Conservation (phyloP, 2,888 invertebrate species). For the Drosophila lutescens region DNA sequence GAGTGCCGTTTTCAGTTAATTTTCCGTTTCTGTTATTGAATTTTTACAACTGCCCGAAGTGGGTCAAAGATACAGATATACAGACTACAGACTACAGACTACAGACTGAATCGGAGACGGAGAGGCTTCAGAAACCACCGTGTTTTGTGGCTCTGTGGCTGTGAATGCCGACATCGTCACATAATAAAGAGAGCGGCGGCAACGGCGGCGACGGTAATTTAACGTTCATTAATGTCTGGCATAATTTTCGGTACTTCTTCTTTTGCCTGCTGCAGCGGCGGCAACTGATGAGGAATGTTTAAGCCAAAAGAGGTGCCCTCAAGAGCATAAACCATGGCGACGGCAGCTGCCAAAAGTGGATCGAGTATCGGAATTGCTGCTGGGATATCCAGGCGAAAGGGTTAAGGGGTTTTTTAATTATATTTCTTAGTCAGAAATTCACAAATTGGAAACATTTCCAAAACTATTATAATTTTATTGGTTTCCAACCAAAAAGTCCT, state of each 20-base stretch:
- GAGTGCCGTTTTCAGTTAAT: conserved; percentile 72
- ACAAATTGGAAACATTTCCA: neutral
- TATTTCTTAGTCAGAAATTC: conserved; percentile 4
- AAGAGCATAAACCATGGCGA: conserved; percentile 9
- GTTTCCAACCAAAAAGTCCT: too few relatives aligned
- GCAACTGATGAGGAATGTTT: conserved; percentile 35
- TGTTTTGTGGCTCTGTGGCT: neutral
- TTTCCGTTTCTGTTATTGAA: conserved; percentile 73
- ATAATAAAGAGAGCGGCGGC: conserved; percentile 56
- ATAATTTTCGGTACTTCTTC: conserved; percentile 61
- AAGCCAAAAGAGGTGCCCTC: conserved; percentile 18
- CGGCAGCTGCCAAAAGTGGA: conserved; percentile 37
- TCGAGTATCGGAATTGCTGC: conserved; percentile 2
- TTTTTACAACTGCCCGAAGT: conserved; percentile 72
- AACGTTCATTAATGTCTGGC: conserved; percentile 59
- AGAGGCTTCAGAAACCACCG: conserved; percentile 23
- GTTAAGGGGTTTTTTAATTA: conserved; percentile 9
- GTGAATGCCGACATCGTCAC: conserved; percentile 24
- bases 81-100: conserved; percentile 1
- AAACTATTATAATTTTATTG: conserved; percentile 4
- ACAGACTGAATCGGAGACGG: conserved; percentile 9
- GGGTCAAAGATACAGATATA: conserved; percentile 65
- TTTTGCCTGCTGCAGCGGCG: conserved; percentile 9
- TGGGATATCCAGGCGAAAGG: neutral
- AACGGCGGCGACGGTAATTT: conserved; percentile 49